Evolutionary conservation across 2,113 vertebrate genomes (phyloP).

Genomic region (Grantiella picta): DNA sequence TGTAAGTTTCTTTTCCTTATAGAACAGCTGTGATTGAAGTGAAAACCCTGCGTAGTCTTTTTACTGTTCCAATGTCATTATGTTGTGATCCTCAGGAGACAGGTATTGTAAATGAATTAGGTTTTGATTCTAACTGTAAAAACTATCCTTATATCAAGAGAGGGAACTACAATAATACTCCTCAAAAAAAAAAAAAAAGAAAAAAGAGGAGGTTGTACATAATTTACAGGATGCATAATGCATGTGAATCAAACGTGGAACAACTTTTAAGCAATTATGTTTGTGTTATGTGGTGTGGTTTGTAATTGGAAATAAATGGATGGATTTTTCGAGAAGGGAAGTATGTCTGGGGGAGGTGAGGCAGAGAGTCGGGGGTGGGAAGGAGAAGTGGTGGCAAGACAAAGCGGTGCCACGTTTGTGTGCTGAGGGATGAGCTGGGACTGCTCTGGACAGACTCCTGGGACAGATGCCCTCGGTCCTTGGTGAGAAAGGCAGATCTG

Average conservation of each 20-base stretch:
- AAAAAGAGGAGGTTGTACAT: constrained; percentile 55
- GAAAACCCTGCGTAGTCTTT: constrained; percentile 47
- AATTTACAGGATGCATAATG: constrained; percentile 75
- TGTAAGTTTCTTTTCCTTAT: constrained; percentile 59
- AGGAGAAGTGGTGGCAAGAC: background rate
- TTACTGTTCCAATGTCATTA: constrained; percentile 69
- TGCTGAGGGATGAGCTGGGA: background rate
- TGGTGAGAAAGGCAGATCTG: background rate
- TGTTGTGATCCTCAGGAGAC: constrained; percentile 68
- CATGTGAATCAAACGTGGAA: constrained; percentile 74
- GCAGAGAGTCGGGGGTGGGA: background rate
- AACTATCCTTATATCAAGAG: constrained; percentile 58
- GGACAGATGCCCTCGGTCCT: background rate
- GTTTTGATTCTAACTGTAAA: constrained; percentile 67
- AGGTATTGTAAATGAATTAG: constrained; percentile 69
- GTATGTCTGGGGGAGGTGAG: background rate
- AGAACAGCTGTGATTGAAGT: constrained; percentile 63
- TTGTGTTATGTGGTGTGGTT: constrained; percentile 76
- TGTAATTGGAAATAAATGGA: constrained; percentile 74
- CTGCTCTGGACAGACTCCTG: accelerated
- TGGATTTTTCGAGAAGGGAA: constrained; percentile 57
- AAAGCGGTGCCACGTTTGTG: accelerated
- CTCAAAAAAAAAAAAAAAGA: constrained; percentile 11
- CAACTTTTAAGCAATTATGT: constrained; percentile 78
- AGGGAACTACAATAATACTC: constrained; percentile 45